phyloP scores from a whole-genome alignment of 2,888 invertebrate genomes.

The Drosophila paracracens region DNA sequence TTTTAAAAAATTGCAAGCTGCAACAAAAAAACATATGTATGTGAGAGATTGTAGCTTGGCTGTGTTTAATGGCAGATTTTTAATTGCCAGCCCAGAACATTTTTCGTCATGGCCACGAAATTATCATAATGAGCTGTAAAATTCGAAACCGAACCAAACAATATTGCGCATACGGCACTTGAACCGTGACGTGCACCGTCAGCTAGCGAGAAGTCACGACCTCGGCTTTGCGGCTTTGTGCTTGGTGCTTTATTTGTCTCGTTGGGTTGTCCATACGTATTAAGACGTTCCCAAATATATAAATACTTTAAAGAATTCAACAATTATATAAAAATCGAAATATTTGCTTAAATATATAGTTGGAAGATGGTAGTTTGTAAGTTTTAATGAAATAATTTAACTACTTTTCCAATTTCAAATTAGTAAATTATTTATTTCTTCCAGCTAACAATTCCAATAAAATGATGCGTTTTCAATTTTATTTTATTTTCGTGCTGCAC shows the following conservation, averaged over 20 bases:
- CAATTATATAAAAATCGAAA: not conserved
- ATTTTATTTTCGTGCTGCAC: too few relatives aligned
- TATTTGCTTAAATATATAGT: not conserved
- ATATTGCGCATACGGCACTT: conserved; percentile 57
- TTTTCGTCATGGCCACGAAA: conserved; percentile 61
- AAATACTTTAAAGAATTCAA: not conserved
- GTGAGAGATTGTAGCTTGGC: conserved; percentile 57
- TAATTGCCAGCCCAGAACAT: conserved; percentile 68
- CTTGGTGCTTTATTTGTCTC: conserved; percentile 1
- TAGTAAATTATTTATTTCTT: not conserved
- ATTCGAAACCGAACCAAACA: conserved; percentile 32
- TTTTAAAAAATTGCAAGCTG: conserved; percentile 50
- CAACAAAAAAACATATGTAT: conserved; percentile 6
- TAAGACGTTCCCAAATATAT: not conserved
- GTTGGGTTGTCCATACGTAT: not conserved
- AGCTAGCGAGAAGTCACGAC: conserved; percentile 37
- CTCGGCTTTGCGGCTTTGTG: conserved; percentile 28
- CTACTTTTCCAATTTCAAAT: not conserved
- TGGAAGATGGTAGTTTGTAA: not conserved
- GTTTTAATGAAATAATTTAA: not conserved
- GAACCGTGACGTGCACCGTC: conserved; percentile 47
- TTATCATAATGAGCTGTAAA: conserved; percentile 68
- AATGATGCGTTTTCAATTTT: not conserved
- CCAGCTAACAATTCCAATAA: not conserved
- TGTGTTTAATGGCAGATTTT: conserved; percentile 70